These are phyloP conservation scores for Bicyclus anynana DNA, from an alignment of 1,140 invertebrate species.

Conservation along the genomic window DNA sequence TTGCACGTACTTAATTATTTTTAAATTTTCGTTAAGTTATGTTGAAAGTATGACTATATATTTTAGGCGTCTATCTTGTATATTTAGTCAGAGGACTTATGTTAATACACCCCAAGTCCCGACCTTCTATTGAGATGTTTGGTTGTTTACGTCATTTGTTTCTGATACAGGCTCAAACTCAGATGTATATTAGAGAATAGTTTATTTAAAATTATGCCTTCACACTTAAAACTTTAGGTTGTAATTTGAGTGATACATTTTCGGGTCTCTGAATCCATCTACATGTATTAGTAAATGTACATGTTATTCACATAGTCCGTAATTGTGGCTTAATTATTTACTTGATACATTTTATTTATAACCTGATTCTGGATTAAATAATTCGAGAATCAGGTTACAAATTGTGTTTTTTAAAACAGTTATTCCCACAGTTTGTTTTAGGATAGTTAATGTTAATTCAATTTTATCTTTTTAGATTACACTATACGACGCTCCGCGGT, in stretches of 20 bases:
- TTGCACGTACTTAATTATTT: no score
- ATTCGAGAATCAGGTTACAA: no score
- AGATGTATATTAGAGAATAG: not conserved
- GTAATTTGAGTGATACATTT: not conserved
- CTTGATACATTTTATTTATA: not conserved
- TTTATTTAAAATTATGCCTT: not conserved
- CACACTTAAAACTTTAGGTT: not conserved
- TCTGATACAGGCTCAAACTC: slow-evolving; percentile 7
- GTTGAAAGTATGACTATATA: no score
- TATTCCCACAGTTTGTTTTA: no score
- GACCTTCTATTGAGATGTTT: slow-evolving; percentile 61
- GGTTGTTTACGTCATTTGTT: slow-evolving; percentile 29
- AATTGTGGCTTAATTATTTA: slow-evolving; percentile 44
- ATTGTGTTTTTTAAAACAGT: no score
- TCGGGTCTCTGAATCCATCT: not conserved
- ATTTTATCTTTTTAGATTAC: no score
- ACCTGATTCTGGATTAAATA: not conserved
- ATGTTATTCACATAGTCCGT: slow-evolving; percentile 24
- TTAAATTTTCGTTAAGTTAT: no score
- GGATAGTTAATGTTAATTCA: no score
- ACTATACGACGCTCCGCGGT: no score
- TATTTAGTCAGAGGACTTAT: slow-evolving; percentile 19
- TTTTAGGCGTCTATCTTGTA: not conserved
- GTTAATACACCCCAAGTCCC: slow-evolving; percentile 54
- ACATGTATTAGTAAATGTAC: slow-evolving; percentile 6